Evolutionary conservation across 2,113 vertebrate genomes (phyloP).

Genomic region (Barnardius zonarius): DNA sequence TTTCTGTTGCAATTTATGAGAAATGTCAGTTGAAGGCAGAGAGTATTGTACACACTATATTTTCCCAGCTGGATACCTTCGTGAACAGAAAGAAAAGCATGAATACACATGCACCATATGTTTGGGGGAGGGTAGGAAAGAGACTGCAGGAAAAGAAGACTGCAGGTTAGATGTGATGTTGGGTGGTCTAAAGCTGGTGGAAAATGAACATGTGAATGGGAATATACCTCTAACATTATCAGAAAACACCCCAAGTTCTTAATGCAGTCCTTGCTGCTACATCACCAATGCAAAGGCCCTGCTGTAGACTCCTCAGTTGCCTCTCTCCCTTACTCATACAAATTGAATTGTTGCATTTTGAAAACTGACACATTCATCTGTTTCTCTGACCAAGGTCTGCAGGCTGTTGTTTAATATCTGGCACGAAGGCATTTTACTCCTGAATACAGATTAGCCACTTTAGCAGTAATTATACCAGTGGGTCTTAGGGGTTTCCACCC

Average conservation of each 20-base stretch:
- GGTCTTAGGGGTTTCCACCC: background rate
- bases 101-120: constrained; percentile 69
- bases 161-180: constrained; percentile 59
- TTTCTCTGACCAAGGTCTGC: background rate
- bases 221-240: background rate
- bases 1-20: constrained; percentile 84
- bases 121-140: constrained; percentile 34
- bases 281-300: background rate
- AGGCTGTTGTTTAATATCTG: background rate
- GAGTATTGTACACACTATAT: constrained; percentile 80
- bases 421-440: background rate
- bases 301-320: background rate
- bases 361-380: background rate
- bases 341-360: background rate
- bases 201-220: constrained; percentile 46
- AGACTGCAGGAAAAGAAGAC: background rate
- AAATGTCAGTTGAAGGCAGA: constrained; percentile 81
- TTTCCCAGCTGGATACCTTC: constrained; percentile 83
- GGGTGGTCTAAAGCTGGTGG: constrained; percentile 62
- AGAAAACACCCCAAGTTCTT: background rate
- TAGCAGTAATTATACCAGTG: background rate
- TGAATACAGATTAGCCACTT: background rate
- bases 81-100: constrained; percentile 78
- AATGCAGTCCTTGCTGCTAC: background rate
- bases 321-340: background rate